Percentiles rank a stretch among this genome's conserved stretches.
Evolutionary conservation across 2,888 invertebrate species (phyloP).

Genomic region (Polia nebulosa): DNA sequence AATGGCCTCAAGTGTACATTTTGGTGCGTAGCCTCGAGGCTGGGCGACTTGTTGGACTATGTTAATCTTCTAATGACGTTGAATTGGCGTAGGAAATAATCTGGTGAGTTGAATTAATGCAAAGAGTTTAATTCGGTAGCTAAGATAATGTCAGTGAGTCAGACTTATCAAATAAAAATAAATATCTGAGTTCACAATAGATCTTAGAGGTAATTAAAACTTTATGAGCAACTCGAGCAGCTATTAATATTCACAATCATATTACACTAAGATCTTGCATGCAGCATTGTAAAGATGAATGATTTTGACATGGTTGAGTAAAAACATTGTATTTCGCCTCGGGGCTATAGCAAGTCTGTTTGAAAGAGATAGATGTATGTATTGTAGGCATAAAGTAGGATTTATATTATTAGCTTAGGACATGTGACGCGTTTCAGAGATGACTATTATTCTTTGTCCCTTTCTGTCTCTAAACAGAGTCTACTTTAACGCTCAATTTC

Average conservation of each 20-base stretch:
- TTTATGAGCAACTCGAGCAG: neutral
- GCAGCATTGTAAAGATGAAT: neutral
- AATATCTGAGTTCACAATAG: neutral
- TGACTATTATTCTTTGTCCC: slow-evolving; percentile 59
- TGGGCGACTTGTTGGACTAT: neutral
- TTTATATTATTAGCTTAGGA: slow-evolving; percentile 58
- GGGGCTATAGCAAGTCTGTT: slow-evolving; percentile 14
- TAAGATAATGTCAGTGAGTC: neutral
- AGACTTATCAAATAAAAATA: neutral
- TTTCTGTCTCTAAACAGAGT: slow-evolving; percentile 69
- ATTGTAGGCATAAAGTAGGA: slow-evolving; percentile 52
- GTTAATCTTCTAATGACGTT: neutral
- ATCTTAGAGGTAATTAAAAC: neutral
- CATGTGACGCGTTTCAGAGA: slow-evolving; percentile 67
- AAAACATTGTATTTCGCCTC: slow-evolving; percentile 25
- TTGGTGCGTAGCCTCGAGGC: slow-evolving; percentile 24
- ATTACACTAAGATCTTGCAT: neutral
- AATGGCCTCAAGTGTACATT: slow-evolving; percentile 20
- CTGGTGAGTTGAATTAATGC: neutral
- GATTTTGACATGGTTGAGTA: neutral
- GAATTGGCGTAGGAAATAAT: neutral
- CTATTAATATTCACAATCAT: neutral
- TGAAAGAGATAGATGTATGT: slow-evolving; percentile 37
- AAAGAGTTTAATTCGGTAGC: neutral
- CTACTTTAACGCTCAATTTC: slow-evolving; percentile 80